Percentiles rank a stretch among this genome's conserved stretches.
Evolutionary conservation across 1,140 invertebrate genomes (phyloP).

Genomic region (Paracyclopina nana): DNA sequence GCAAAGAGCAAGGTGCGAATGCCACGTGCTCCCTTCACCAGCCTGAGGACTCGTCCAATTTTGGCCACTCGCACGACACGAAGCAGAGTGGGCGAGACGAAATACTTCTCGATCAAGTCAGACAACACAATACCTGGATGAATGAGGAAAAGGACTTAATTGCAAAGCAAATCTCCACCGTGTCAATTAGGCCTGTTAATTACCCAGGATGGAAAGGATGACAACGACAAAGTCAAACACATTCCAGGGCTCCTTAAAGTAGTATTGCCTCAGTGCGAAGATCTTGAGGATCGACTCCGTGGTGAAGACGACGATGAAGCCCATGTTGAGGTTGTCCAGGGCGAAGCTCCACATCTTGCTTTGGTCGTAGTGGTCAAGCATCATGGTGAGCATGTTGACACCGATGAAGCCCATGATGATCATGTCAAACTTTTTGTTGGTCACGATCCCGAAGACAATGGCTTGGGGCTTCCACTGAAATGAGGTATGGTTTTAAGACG

Average conservation of each 20-base stretch:
- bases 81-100: constrained; percentile 87
- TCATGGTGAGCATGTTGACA: constrained; percentile 97
- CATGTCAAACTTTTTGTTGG: constrained; percentile 98
- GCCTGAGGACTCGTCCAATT: constrained; percentile 81
- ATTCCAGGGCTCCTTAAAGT: constrained; percentile 98
- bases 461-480: constrained; percentile 77
- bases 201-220: constrained; percentile 90
- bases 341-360: constrained; percentile 55
- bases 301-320: constrained; percentile 96
- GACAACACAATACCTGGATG: constrained; percentile 70
- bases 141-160: constrained; percentile 23
- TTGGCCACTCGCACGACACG: constrained; percentile 92
- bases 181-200: constrained; percentile 24
- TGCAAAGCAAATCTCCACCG: background rate
- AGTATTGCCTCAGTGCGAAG: constrained; percentile 86
- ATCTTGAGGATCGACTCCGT: constrained; percentile 92
- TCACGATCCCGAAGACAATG: constrained; percentile 88
- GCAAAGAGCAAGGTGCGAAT: constrained; percentile 91
- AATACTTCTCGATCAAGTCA: constrained; percentile 90
- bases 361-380: constrained; percentile 84
- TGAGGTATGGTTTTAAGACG: background rate
- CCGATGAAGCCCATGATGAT: constrained; percentile 97
- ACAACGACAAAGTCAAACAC: constrained; percentile 98
- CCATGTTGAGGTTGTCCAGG: constrained; percentile 75
- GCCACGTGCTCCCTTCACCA: constrained; percentile 93